These are phyloP conservation scores for Tyrophagus putrescentiae DNA, from an alignment of 1,140 invertebrate genomes.

Conservation along the genomic window DNA sequence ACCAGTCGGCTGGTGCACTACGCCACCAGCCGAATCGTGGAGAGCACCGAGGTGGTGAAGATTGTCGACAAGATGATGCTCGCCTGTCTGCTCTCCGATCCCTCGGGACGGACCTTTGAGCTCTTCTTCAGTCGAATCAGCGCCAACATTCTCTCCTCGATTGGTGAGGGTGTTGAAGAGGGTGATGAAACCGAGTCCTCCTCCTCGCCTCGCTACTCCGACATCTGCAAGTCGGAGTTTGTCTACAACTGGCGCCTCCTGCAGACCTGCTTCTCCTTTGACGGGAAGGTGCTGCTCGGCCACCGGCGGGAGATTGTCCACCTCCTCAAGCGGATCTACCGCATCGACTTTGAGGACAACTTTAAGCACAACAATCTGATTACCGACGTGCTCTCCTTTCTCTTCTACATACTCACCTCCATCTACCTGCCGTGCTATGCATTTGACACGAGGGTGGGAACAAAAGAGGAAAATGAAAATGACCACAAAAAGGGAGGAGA, in stretches of 20 bases:
- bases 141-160: not conserved
- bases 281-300: not conserved
- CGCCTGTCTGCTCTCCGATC: not conserved
- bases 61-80: not conserved
- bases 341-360: constrained; percentile 4
- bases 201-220: not conserved
- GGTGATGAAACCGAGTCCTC: too few species aligned
- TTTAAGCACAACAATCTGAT: not conserved
- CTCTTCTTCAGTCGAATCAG: not conserved
- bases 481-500: not conserved
- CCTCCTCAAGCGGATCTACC: not conserved
- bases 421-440: not conserved
- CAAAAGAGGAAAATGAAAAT: not conserved
- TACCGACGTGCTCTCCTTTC: not conserved
- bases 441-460: not conserved
- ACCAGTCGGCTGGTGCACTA: constrained; percentile 50
- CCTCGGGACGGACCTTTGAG: not conserved
- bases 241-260: not conserved
- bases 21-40: constrained; percentile 55
- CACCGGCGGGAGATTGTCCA: not conserved
- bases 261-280: not conserved
- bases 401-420: not conserved
- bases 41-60: constrained; percentile 31
- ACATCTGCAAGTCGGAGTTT: not conserved
- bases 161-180: not conserved